Conservation (phyloP, 2,888 invertebrate species). For the Philereme transversata region DNA sequence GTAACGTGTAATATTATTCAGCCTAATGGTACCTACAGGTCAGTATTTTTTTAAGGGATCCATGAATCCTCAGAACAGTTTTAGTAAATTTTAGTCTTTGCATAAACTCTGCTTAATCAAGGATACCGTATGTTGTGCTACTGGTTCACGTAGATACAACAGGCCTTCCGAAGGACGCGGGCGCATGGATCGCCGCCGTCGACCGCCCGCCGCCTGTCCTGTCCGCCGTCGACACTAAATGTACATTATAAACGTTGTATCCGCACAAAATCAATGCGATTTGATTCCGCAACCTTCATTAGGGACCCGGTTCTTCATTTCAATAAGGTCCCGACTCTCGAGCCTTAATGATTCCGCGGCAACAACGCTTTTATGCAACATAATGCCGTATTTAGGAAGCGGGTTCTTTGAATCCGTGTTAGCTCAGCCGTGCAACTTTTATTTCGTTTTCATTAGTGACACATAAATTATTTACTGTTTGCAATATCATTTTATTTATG, state of each 20-base stretch:
- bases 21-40: no score
- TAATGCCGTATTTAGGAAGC: constrained; percentile 77
- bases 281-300: constrained; percentile 82
- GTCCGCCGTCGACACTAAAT: constrained; percentile 58
- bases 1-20: no score
- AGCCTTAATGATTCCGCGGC: constrained; percentile 76
- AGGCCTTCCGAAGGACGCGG: constrained; percentile 33
- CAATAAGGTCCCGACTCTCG: constrained; percentile 71
- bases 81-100: not conserved
- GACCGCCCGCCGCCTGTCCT: constrained; percentile 49
- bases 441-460: constrained; percentile 60
- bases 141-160: constrained; percentile 15
- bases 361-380: constrained; percentile 75
- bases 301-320: constrained; percentile 80
- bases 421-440: constrained; percentile 57
- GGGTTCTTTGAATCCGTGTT: constrained; percentile 72
- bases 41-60: no score
- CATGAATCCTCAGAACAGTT: no score
- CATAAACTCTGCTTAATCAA: not conserved
- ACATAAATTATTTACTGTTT: constrained; percentile 61
- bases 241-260: constrained; percentile 69
- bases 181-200: constrained; percentile 38
- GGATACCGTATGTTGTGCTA: constrained; percentile 1
- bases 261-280: constrained; percentile 76
- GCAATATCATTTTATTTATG: constrained; percentile 50